phyloP scores from a whole-genome alignment of 1,140 invertebrate genomes.

The Stratiolaelaps scimitus region DNA sequence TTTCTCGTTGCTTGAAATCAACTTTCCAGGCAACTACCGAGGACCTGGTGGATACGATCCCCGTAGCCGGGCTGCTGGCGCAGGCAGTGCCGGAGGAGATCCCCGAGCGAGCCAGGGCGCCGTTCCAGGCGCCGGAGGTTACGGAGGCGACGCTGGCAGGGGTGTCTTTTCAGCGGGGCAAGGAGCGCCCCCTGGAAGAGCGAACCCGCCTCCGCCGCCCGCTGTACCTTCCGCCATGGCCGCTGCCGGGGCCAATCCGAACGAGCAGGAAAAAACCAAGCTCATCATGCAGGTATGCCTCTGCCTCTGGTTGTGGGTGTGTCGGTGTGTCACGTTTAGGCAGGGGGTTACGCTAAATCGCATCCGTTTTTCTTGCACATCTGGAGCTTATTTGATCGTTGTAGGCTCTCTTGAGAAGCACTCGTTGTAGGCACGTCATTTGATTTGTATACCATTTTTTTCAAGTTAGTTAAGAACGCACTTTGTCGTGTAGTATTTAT shows the following conservation, averaged over 20 bases:
- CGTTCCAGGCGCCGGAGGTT: constrained; percentile 57
- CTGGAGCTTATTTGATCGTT: too few relatives aligned
- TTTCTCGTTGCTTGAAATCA: constrained; percentile 26
- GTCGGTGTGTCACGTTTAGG: not conserved
- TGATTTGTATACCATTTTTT: too few relatives aligned
- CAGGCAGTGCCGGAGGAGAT: constrained; percentile 40
- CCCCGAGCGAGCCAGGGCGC: constrained; percentile 47
- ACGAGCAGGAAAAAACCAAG: constrained; percentile 39
- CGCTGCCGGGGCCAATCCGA: constrained; percentile 28
- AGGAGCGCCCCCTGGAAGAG: constrained; percentile 22
- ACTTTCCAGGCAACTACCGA: constrained; percentile 28
- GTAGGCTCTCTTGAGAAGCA: too few relatives aligned
- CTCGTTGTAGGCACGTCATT: too few relatives aligned
- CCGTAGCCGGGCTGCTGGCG: constrained; percentile 29
- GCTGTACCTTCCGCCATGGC: constrained; percentile 9
- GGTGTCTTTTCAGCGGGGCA: constrained; percentile 18
- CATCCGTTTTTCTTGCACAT: not conserved
- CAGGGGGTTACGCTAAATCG: not conserved
- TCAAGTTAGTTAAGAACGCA: too few relatives aligned
- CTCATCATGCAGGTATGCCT: constrained; percentile 37
- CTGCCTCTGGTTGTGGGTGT: not conserved
- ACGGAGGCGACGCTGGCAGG: constrained; percentile 55
- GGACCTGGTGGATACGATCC: constrained; percentile 19
- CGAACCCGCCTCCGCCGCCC: constrained; percentile 4
- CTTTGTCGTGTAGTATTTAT: too few relatives aligned